Conservation (phyloP, 2,113 vertebrate species). For the Thomomys bottae region DNA sequence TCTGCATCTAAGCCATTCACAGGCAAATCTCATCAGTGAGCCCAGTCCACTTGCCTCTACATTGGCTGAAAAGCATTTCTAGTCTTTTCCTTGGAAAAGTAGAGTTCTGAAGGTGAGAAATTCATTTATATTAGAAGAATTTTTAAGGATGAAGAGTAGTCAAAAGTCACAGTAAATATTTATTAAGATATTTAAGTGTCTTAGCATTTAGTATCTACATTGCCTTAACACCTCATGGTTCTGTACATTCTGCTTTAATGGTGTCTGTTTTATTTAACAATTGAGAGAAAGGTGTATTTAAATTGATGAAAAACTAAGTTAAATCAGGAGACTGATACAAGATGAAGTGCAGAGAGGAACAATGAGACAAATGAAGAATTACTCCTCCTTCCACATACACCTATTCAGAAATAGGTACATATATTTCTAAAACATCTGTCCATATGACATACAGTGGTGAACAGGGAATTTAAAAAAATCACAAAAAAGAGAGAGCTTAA, state of each 20-base stretch:
- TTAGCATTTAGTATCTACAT: too few species aligned
- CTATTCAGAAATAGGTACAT: not conserved
- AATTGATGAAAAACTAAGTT: conserved; percentile 2
- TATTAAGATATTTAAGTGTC: too few species aligned
- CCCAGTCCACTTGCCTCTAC: not conserved
- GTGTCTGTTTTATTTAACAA: not conserved
- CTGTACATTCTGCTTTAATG: not conserved
- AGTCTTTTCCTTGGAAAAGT: not conserved
- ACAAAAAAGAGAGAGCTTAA: not conserved
- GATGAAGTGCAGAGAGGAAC: not conserved
- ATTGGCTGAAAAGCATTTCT: not conserved
- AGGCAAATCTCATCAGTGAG: not conserved
- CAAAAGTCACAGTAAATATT: not conserved
- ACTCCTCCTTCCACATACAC: not conserved
- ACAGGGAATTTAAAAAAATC: not conserved
- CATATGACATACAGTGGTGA: not conserved
- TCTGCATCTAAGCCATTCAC: not conserved
- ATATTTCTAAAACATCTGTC: not conserved
- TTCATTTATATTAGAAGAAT: not conserved
- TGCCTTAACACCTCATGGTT: not conserved
- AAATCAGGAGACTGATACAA: not conserved
- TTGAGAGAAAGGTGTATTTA: not conserved
- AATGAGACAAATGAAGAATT: not conserved
- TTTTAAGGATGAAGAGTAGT: not conserved
- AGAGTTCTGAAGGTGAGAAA: conserved; percentile 20